Evolutionary conservation across 1,140 invertebrate species (phyloP).

Genomic region (Adelges cooleyi): DNA sequence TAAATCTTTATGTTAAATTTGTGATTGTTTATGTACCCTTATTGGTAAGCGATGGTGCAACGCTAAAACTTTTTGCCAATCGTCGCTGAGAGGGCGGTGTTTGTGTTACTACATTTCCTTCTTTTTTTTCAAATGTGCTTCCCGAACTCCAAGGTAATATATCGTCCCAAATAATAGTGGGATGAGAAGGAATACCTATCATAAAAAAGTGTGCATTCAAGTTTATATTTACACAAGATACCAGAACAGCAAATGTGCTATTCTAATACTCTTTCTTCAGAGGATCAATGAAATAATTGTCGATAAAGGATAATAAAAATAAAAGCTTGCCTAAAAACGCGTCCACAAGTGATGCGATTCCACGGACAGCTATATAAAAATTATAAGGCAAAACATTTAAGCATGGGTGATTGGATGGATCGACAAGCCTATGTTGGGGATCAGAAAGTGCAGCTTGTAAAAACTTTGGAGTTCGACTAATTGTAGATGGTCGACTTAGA

Average conservation of each 20-base stretch:
- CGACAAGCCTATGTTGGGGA: slow-evolving; percentile 46
- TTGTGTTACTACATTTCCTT: slow-evolving; percentile 38
- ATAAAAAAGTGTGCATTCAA: slow-evolving; percentile 19
- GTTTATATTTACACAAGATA: slow-evolving; percentile 18
- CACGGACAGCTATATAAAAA: slow-evolving; percentile 87
- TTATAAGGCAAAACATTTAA: slow-evolving; percentile 74
- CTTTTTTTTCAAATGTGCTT: slow-evolving; percentile 21
- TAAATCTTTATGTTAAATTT: no score
- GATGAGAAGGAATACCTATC: slow-evolving; percentile 20
- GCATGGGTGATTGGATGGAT: slow-evolving; percentile 86
- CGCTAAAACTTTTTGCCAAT: slow-evolving; percentile 79
- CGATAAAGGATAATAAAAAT: neutral
- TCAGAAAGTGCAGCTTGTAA: slow-evolving; percentile 53
- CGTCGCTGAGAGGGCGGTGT: slow-evolving; percentile 69
- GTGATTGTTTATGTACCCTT: slow-evolving; percentile 40
- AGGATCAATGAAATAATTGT: no score
- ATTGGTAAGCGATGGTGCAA: slow-evolving; percentile 52
- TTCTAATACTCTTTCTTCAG: no score
- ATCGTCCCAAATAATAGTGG: slow-evolving; percentile 25
- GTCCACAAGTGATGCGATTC: slow-evolving; percentile 84
- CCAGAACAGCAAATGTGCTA: no score
- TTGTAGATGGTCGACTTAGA: slow-evolving; percentile 58
- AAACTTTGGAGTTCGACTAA: slow-evolving; percentile 59
- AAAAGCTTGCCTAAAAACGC: slow-evolving; percentile 75
- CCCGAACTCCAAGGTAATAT: slow-evolving; percentile 1